These are phyloP conservation scores for Eospalax fontanierii DNA, from an alignment of 2,797 vertebrate genomes.

Conservation along the genomic window DNA sequence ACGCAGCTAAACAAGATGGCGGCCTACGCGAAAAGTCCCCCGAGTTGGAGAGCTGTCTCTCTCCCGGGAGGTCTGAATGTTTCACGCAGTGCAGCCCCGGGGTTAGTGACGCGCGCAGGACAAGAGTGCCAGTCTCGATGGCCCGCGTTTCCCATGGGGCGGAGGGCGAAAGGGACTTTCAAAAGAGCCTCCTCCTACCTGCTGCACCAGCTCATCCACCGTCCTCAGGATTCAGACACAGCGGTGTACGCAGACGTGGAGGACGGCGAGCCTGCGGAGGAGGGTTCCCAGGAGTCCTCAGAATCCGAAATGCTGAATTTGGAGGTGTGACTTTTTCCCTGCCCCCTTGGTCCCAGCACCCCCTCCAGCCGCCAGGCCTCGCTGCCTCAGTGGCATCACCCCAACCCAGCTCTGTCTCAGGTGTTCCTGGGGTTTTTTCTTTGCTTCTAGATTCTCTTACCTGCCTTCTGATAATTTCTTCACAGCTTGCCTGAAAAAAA, in stretches of 20 bases:
- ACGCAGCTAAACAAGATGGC: constrained; percentile 87
- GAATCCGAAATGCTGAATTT: constrained; percentile 70
- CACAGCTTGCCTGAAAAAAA: too few species aligned
- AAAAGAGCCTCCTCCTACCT: constrained; percentile 66
- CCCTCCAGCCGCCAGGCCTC: neutral
- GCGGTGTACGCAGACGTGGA: neutral
- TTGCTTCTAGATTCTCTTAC: neutral
- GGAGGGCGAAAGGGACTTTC: neutral
- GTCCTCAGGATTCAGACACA: constrained; percentile 9
- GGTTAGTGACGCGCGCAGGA: neutral
- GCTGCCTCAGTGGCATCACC: neutral
- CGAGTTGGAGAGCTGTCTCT: accelerated
- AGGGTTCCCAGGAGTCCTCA: constrained; percentile 68
- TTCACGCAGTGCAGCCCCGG: accelerated
- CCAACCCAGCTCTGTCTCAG: neutral
- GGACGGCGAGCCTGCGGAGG: neutral
- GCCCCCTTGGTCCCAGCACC: neutral
- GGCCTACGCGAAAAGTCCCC: accelerated
- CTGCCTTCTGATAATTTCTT: neutral
- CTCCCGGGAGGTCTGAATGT: accelerated
- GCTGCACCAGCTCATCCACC: constrained; percentile 70
- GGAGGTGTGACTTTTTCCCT: constrained; percentile 83
- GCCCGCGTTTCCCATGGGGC: neutral
- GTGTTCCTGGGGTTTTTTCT: neutral
- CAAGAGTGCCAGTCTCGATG: neutral